Evolutionary conservation across 2,113 vertebrate genomes (phyloP).

Genomic region (Hylia prasina): DNA sequence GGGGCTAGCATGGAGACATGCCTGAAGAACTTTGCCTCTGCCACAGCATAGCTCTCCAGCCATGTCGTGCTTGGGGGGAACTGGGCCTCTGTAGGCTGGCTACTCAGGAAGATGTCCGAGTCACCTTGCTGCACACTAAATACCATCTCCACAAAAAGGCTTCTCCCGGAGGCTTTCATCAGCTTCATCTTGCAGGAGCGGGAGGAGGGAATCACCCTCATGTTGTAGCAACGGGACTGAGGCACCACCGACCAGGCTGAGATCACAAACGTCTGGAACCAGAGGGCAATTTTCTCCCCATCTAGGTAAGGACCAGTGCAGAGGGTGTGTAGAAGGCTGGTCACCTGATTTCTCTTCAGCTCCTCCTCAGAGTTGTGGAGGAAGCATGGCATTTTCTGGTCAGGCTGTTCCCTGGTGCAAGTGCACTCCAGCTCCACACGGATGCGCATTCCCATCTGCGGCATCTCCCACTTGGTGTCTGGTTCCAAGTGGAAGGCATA

Average conservation of each 20-base stretch:
- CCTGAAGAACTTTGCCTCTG: background rate
- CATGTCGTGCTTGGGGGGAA: background rate
- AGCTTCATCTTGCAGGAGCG: background rate
- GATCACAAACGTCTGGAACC: background rate
- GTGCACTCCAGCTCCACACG: background rate
- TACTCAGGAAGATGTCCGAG: background rate
- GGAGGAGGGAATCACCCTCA: background rate
- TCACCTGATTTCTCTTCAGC: background rate
- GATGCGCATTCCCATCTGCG: rapidly evolving
- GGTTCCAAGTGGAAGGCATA: background rate
- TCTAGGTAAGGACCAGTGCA: background rate
- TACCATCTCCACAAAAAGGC: background rate
- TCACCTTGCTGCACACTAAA: background rate
- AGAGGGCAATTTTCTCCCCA: background rate
- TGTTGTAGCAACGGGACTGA: background rate
- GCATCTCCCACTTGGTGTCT: rapidly evolving
- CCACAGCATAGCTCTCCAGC: background rate
- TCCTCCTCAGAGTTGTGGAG: background rate
- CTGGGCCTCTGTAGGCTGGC: background rate
- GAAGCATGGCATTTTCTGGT: background rate
- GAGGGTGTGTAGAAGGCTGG: background rate
- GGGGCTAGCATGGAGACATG: background rate
- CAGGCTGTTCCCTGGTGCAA: rapidly evolving
- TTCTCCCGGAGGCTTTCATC: background rate
- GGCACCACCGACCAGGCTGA: background rate